Percentiles rank a stretch among this genome's conserved stretches.
Conservation (phyloP, 2,797 vertebrate genomes). For the Anniella stebbinsi region DNA sequence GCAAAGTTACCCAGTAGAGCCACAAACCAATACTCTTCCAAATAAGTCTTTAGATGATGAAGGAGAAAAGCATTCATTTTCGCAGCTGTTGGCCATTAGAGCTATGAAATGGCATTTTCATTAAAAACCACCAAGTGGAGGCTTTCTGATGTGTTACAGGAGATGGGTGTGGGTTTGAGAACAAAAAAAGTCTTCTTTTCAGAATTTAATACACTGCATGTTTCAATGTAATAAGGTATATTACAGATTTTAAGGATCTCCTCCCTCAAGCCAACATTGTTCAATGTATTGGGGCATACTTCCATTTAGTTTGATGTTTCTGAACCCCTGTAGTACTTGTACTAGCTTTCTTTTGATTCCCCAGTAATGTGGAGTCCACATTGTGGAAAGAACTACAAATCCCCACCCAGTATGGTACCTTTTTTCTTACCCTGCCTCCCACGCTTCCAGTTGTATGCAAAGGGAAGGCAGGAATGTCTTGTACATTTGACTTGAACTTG, state of each 20-base stretch:
- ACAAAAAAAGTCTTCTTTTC: neutral
- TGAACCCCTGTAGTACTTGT: neutral
- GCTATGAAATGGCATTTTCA: constrained; percentile 51
- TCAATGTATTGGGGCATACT: neutral
- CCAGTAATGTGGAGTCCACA: neutral
- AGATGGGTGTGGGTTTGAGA: constrained; percentile 29
- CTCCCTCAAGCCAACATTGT: neutral
- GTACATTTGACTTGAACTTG: neutral
- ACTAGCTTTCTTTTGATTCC: neutral
- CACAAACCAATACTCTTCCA: constrained; percentile 60
- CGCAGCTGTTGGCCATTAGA: constrained; percentile 55
- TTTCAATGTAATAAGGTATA: neutral
- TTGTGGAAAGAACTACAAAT: neutral
- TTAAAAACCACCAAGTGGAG: constrained; percentile 52
- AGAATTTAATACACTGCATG: neutral
- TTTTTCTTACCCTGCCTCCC: neutral
- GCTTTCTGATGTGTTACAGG: neutral
- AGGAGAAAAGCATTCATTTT: constrained; percentile 52
- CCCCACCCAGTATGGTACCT: neutral
- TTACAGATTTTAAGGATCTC: neutral
- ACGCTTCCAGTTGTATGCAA: neutral
- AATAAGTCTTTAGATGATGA: constrained; percentile 57
- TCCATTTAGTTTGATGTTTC: neutral
- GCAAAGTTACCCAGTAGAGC: constrained; percentile 64
- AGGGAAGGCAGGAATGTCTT: neutral